Percentiles rank a stretch among this genome's conserved stretches.
Evolutionary conservation across 2,888 invertebrate species (phyloP).

Genomic region (Lucinisca nassula): DNA sequence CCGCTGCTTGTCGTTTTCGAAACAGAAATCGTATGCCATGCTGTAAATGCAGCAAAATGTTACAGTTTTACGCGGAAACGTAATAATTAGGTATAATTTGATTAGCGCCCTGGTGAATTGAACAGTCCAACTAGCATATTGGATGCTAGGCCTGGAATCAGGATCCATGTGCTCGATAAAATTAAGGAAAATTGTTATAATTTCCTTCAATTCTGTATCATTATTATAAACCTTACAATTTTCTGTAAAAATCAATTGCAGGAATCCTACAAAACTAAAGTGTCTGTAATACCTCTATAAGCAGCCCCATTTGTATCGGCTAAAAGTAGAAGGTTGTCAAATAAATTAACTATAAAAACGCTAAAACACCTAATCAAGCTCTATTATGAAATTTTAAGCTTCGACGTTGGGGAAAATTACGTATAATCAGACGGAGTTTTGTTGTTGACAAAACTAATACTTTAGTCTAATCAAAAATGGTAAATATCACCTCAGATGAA

Average conservation of each 20-base stretch:
- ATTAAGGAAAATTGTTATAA: slow-evolving; percentile 81
- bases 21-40: background rate
- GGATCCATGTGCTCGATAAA: slow-evolving; percentile 65
- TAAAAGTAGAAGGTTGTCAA: slow-evolving; percentile 78
- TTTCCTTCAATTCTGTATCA: slow-evolving; percentile 78
- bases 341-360: slow-evolving; percentile 81
- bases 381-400: slow-evolving; percentile 83
- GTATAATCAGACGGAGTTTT: slow-evolving; percentile 82
- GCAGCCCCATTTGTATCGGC: slow-evolving; percentile 72
- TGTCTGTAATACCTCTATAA: slow-evolving; percentile 62
- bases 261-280: slow-evolving; percentile 53
- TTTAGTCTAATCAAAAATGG: slow-evolving; percentile 82
- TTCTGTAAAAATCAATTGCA: slow-evolving; percentile 76
- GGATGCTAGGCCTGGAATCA: slow-evolving; percentile 1
- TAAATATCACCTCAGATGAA: slow-evolving; percentile 78
- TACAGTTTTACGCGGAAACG: slow-evolving; percentile 9
- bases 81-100: slow-evolving; percentile 52
- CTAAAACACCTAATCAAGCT: slow-evolving; percentile 79
- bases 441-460: slow-evolving; percentile 83
- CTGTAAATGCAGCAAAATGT: background rate
- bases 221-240: slow-evolving; percentile 79
- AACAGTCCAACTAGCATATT: background rate
- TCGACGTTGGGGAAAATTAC: slow-evolving; percentile 79
- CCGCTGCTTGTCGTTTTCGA: background rate
- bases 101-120: slow-evolving; percentile 43